These are phyloP conservation scores for Cynodonichthys magdalenae DNA, from an alignment of 2,797 vertebrate species.

Conservation along the genomic window DNA sequence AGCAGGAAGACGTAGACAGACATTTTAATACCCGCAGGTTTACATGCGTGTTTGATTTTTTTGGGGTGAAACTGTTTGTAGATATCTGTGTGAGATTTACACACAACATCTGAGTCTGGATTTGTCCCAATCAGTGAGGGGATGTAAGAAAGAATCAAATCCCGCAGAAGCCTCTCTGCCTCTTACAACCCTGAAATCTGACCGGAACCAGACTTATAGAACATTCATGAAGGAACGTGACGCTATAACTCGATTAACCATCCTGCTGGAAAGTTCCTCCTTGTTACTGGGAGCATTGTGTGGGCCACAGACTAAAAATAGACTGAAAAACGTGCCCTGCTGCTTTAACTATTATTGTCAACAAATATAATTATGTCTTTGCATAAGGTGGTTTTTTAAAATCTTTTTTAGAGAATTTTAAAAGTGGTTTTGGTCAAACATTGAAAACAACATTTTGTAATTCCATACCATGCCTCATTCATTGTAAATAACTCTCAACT, in stretches of 20 bases:
- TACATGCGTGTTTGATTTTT: conserved; percentile 17
- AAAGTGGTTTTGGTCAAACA: too few species aligned
- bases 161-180: conserved; percentile 8
- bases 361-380: too few species aligned
- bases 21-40: conserved; percentile 32
- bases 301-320: neutral
- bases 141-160: conserved; percentile 26
- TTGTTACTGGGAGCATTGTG: neutral
- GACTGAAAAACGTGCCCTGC: neutral
- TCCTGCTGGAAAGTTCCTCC: conserved; percentile 21
- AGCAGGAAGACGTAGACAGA: conserved; percentile 6
- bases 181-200: too few species aligned
- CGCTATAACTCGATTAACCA: conserved; percentile 4
- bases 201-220: conserved; percentile 17
- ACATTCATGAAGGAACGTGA: conserved; percentile 13
- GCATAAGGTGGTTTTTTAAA: too few species aligned
- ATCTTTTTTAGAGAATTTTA: too few species aligned
- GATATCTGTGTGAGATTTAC: conserved; percentile 46
- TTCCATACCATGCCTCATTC: too few species aligned
- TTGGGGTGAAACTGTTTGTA: conserved; percentile 31
- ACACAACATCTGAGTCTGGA: conserved; percentile 52
- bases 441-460: too few species aligned
- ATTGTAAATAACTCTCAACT: too few species aligned
- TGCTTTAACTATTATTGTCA: neutral
- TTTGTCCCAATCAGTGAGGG: conserved; percentile 30